A percentile compares a stretch with the other conserved stretches of the same genome.
Evolutionary conservation across 2,888 invertebrate genomes (phyloP).

Genomic region (Siphlonurus alternatus): DNA sequence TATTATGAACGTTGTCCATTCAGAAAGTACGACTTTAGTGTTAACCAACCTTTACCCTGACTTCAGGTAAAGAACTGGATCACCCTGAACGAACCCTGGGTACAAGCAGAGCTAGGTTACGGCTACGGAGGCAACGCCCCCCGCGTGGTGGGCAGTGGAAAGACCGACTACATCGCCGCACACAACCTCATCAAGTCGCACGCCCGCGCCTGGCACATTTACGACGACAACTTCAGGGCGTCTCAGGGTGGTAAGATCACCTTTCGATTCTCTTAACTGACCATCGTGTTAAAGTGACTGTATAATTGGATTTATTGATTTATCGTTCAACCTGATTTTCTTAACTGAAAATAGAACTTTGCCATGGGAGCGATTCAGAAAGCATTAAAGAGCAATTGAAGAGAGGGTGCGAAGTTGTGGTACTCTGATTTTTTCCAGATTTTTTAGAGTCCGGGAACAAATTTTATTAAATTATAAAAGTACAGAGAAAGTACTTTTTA

Average conservation of each 20-base stretch:
- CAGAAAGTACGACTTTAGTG: not conserved
- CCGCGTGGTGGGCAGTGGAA: conserved; percentile 31
- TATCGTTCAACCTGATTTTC: too few relatives aligned
- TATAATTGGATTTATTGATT: too few relatives aligned
- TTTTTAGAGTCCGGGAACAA: too few relatives aligned
- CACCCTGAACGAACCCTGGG: conserved; percentile 59
- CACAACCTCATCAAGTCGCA: conserved; percentile 48
- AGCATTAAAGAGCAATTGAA: too few relatives aligned
- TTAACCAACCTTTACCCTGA: not conserved
- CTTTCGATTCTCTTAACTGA: too few relatives aligned
- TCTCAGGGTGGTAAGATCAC: conserved; percentile 31
- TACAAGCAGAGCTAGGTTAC: conserved; percentile 36
- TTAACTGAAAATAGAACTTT: too few relatives aligned
- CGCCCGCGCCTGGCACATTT: conserved; percentile 42
- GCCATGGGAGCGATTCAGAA: too few relatives aligned
- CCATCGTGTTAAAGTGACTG: too few relatives aligned
- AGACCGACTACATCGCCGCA: conserved; percentile 41
- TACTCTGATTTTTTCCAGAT: too few relatives aligned
- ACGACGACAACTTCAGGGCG: conserved; percentile 36
- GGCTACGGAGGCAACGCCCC: conserved; percentile 27
- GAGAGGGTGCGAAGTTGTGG: too few relatives aligned
- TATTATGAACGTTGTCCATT: not conserved
- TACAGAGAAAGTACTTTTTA: too few relatives aligned
- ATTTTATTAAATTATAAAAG: too few relatives aligned
- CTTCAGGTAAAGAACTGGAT: conserved; percentile 44